phyloP scores from a whole-genome alignment of 1,140 invertebrate genomes.

The Drosophila pallidifrons region DNA sequence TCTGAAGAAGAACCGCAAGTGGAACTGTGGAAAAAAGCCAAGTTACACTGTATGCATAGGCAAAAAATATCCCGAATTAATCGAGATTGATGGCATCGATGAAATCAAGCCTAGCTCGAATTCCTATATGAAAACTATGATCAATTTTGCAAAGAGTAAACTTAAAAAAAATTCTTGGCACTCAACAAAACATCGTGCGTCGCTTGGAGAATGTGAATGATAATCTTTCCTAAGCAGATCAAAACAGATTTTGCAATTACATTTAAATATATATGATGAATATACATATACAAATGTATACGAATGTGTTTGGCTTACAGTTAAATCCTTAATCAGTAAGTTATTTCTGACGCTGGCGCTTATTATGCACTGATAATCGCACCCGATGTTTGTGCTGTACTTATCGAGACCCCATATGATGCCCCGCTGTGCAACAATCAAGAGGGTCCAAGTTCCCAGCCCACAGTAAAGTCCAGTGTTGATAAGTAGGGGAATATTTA shows the following conservation, averaged over 20 bases:
- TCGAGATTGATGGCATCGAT: neutral
- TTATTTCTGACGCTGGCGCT: neutral
- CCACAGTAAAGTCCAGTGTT: neutral
- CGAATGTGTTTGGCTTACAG: neutral
- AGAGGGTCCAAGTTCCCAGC: constrained; percentile 5
- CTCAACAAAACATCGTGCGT: constrained; percentile 7
- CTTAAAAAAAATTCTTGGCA: neutral
- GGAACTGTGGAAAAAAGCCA: neutral
- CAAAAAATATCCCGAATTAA: constrained; percentile 19
- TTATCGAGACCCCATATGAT: constrained; percentile 7
- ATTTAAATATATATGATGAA: neutral
- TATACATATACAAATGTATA: too few species aligned
- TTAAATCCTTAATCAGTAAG: neutral
- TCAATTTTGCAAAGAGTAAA: neutral
- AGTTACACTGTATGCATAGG: constrained; percentile 13
- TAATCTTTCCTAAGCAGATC: neutral
- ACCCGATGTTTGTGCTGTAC: neutral
- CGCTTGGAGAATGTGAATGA: neutral
- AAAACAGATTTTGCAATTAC: neutral
- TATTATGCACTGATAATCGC: constrained; percentile 28
- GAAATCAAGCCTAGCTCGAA: neutral
- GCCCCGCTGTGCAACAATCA: neutral
- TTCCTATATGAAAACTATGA: neutral
- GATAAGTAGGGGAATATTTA: neutral
- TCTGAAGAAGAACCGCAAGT: neutral